Percentiles rank a stretch among this genome's conserved stretches.
phyloP scores from a whole-genome alignment of 2,113 vertebrate species.

The Copsychus sechellarum region DNA sequence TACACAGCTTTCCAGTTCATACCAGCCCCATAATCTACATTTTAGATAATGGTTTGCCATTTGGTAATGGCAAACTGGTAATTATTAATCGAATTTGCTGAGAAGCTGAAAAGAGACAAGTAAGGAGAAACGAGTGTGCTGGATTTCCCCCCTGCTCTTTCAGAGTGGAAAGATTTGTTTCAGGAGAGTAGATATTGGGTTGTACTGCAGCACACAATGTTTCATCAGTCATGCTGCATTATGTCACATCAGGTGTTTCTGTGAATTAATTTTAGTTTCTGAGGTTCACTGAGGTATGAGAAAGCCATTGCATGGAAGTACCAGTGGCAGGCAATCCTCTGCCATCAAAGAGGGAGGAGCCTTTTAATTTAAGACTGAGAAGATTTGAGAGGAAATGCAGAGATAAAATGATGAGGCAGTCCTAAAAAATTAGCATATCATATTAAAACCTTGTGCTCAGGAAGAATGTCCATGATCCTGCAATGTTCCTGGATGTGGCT shows the following conservation, averaged over 20 bases:
- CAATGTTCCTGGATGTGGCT: not conserved
- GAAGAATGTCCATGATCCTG: not conserved
- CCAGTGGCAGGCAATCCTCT: not conserved
- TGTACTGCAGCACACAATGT: conserved; percentile 48
- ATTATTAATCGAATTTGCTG: not conserved
- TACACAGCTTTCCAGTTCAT: rapidly evolving
- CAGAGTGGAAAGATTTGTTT: conserved; percentile 51
- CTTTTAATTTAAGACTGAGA: not conserved
- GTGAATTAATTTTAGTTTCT: conserved; percentile 65
- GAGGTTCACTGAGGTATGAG: conserved; percentile 62
- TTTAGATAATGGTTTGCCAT: not conserved
- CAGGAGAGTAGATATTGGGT: conserved; percentile 54
- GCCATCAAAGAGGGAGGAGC: not conserved
- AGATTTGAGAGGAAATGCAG: not conserved
- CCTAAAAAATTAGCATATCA: not conserved
- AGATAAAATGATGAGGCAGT: not conserved
- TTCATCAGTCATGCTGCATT: conserved; percentile 71
- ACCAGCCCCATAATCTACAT: not conserved
- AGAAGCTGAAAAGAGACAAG: conserved; percentile 2
- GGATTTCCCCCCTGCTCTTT: not conserved
- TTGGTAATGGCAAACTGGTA: not conserved
- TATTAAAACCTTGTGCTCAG: not conserved
- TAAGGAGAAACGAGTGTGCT: conserved; percentile 11
- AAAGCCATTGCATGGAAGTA: conserved; percentile 53
- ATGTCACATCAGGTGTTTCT: conserved; percentile 62